phyloP scores from a whole-genome alignment of 2,888 invertebrate species.

The Trissolcus brochymenae region DNA sequence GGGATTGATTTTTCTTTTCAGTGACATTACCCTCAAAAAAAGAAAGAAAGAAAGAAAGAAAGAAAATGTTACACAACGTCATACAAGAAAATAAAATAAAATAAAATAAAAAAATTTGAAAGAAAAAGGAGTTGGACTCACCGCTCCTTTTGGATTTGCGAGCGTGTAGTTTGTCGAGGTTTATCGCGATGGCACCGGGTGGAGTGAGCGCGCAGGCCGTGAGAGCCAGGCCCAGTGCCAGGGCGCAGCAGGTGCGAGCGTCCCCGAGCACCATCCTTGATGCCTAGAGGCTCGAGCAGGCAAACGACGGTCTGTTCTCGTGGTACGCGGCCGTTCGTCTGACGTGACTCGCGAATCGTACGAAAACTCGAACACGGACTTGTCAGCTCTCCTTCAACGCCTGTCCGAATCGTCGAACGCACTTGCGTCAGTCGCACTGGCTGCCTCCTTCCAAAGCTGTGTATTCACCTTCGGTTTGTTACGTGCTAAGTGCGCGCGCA shows the following conservation, averaged over 20 bases:
- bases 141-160: conserved; percentile 85
- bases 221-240: conserved; percentile 75
- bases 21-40: background rate
- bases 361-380: background rate
- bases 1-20: conserved; percentile 32
- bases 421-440: conserved; percentile 56
- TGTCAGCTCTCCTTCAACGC: conserved; percentile 25
- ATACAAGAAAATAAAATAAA: background rate
- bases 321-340: conserved; percentile 26
- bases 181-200: conserved; percentile 83
- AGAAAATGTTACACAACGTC: background rate
- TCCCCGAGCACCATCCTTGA: conserved; percentile 65
- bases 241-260: conserved; percentile 60
- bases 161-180: conserved; percentile 88
- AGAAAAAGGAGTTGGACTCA: conserved; percentile 74
- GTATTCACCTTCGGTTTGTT: conserved; percentile 47
- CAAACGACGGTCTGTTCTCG: conserved; percentile 27
- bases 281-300: conserved; percentile 35
- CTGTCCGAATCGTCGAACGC: conserved; percentile 50
- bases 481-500: conserved; percentile 53
- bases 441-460: conserved; percentile 43
- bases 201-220: conserved; percentile 81
- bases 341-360: conserved; percentile 6
- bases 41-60: too few relatives aligned
- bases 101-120: background rate